These are phyloP conservation scores for Atethmia centrago DNA, from an alignment of 2,888 invertebrate species.

Conservation along the genomic window DNA sequence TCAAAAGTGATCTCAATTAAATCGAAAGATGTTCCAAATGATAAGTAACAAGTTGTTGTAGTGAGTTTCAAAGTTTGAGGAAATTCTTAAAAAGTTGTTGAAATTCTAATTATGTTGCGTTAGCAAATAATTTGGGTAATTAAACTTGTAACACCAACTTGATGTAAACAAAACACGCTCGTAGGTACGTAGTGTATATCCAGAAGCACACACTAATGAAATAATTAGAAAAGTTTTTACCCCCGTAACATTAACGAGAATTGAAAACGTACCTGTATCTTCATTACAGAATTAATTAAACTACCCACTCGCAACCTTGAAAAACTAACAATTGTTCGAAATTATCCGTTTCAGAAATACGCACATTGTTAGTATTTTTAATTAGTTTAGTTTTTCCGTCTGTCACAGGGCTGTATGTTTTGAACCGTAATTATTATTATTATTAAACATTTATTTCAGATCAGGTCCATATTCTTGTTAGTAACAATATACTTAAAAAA, in stretches of 20 bases:
- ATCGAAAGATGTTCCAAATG: not conserved
- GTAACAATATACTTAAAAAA: too few species aligned
- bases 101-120: not conserved
- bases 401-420: not conserved
- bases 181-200: constrained; percentile 10
- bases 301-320: constrained; percentile 38
- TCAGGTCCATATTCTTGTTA: too few species aligned
- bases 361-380: constrained; percentile 44
- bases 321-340: constrained; percentile 51
- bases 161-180: constrained; percentile 23
- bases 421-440: too few species aligned
- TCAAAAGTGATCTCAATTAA: not conserved
- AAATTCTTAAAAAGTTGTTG: not conserved
- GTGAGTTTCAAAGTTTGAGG: not conserved
- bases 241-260: constrained; percentile 57
- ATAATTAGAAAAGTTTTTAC: constrained; percentile 63
- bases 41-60: not conserved
- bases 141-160: constrained; percentile 24
- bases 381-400: too few species aligned
- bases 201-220: constrained; percentile 53
- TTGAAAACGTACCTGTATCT: constrained; percentile 60
- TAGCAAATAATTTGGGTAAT: constrained; percentile 27
- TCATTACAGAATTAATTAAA: constrained; percentile 64
- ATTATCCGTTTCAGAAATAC: constrained; percentile 23
- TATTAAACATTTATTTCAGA: too few species aligned